A percentile compares a stretch with the other conserved stretches of the same genome.
phyloP scores from a whole-genome alignment of 2,797 vertebrate genomes.

The Phoxinus dragarum region DNA sequence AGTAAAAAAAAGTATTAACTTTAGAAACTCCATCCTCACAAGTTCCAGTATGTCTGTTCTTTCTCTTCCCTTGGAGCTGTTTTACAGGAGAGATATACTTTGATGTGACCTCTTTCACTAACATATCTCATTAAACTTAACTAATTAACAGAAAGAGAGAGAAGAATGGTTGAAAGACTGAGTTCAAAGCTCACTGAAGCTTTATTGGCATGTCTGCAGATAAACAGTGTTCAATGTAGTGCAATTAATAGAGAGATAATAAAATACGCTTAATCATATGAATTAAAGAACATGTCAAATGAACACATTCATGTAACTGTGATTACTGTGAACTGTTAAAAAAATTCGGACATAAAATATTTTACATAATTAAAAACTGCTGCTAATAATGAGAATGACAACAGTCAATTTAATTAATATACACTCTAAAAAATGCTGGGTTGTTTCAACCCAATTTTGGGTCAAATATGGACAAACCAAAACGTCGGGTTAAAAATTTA shows the following conservation, averaged over 20 bases:
- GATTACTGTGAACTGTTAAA: not conserved
- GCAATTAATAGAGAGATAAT: not conserved
- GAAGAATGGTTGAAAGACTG: not conserved
- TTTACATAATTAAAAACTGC: not conserved
- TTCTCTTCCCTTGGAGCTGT: not conserved
- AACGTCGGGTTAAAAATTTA: no score
- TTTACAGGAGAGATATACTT: constrained; percentile 6
- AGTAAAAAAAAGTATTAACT: not conserved
- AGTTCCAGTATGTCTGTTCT: not conserved
- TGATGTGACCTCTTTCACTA: not conserved
- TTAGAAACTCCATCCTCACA: not conserved
- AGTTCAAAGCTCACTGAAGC: not conserved
- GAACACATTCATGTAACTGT: not conserved
- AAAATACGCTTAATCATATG: not conserved
- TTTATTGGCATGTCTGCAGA: not conserved
- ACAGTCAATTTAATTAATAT: not conserved
- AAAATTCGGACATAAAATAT: accelerated
- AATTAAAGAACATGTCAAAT: not conserved
- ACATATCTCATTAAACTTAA: constrained; percentile 4
- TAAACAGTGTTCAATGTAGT: not conserved
- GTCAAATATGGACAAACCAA: no score
- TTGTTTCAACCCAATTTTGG: no score
- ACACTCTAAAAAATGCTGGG: no score
- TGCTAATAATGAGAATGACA: not conserved
- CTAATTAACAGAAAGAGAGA: constrained; percentile 14